Base-by-base conservation (phyloP, 2,797 vertebrate genomes). In the Lutjanus campechanus region DNA sequence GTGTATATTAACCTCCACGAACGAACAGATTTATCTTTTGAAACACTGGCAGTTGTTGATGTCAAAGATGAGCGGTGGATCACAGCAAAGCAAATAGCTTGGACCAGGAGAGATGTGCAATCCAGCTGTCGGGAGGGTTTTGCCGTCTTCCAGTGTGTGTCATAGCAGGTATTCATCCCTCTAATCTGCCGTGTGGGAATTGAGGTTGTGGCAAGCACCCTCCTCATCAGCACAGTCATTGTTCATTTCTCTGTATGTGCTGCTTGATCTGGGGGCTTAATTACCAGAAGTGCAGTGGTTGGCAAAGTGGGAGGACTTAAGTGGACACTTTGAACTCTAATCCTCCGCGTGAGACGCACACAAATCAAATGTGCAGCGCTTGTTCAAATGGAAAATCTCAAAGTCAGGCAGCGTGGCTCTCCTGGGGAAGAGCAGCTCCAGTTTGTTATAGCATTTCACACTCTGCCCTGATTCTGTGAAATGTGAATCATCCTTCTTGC, bases 261-360 rank as follows among this genome's bases (percentile, higher is more conserved):
- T 76, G 76, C 89, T 89, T 91, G 89, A 94, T 92, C 92, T 85
- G 79, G 81, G 72, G 89, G 91, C 91, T 94, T 95, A 94, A 94
- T 95, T 94, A 93, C 88, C 85, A 90, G 89, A 93, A 93, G 90
- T 94, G 88, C 92, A 90, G 87, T 69, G 85, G 90, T 93, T 90
- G 91, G 92, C 82, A 93, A 93, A 91, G 89, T 91, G 77, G 82
- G 88, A 92, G 83, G 92, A 89, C 85, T 95, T 91, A 94, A 94
- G 88, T 90, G 92, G 92, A 93, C 92, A 93, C 93, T 94, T 94
- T 94, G 93, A 93, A 93, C 91, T 92, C 67, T 92, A 94, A 93
- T 95, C 93, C 90, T 73, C 81, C 64, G 67, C 74, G 81, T 92
- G 93, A 93, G 91, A 85, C 56, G 86, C 88, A 88, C 91, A 86